Evolutionary conservation across 2,113 vertebrate genomes (phyloP), one percentile per base, ranked within the genome.

Genomic region (Girardinichthys multiradiatus): DNA sequence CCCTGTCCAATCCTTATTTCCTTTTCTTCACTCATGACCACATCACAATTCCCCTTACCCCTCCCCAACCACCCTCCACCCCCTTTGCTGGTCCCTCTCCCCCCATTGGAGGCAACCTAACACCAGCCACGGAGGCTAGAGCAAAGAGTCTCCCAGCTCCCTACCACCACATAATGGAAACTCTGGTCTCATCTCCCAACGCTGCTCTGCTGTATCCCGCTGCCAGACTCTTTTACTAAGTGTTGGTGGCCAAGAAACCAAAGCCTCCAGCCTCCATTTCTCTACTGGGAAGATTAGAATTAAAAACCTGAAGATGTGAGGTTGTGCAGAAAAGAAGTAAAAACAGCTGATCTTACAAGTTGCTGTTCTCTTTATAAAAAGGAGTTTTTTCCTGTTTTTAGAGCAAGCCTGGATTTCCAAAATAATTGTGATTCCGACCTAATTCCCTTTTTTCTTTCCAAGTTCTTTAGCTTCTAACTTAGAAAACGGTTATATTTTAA

Each of bases 141-240:
- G 64, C 84, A 84, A 87, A 84, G 85, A 82, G 74, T 79, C 75
- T 87, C 72, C 80, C 61, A 54, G 82, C 75, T 89, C 80, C 72
- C 86, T 67, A 82, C 77, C 76, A 71, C 87, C 83, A 69, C 89
- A 87, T 88, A 87, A 91, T 91, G 91, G 90, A 92, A 91, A 91
- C 84, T 87, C 80, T 91, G 90, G 89, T 82, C 87, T 90, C 90
- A 90, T 91, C 79, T 81, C 86, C 86, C 71, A 29, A 58, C 76
- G 63, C 73, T 54, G 62, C 87, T 82, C 83, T 31, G 78, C 85
- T 68, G 51, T 39, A 19, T 90, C 77, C 74, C 28, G 70, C 79
- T 91, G 91, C 91, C 91, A 92, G 88, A 89, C 82, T 90, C 85
- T 90, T 83, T 91, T 84, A 91, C 83, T 91, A 90, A 92, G 91